Conservation (phyloP, 2,888 invertebrate genomes). For the Cryptophagus acutangulus region DNA sequence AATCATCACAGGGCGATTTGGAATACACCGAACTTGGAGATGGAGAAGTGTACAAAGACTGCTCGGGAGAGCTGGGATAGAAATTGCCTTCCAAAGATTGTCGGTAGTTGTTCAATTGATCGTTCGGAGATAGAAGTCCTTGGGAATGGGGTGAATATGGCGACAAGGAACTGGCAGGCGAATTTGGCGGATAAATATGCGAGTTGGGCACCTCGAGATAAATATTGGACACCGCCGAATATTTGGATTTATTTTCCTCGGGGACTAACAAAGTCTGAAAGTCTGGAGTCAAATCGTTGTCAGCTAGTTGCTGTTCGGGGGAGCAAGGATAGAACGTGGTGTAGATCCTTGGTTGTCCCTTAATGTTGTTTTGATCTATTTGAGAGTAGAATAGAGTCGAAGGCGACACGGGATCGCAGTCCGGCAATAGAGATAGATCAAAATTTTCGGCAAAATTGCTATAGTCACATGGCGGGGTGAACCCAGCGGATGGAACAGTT, state of each 20-base stretch:
- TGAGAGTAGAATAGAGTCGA: conserved; percentile 43
- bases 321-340: conserved; percentile 41
- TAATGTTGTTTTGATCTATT: conserved; percentile 42
- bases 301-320: conserved; percentile 31
- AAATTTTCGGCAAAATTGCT: conserved; percentile 60
- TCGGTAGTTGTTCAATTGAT: conserved; percentile 50
- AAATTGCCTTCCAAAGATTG: conserved; percentile 49
- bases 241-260: conserved; percentile 30
- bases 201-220: conserved; percentile 45
- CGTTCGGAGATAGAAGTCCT: conserved; percentile 45
- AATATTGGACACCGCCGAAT: conserved; percentile 34
- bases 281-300: conserved; percentile 41
- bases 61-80: conserved; percentile 50
- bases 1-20: conserved; percentile 52
- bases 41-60: conserved; percentile 50
- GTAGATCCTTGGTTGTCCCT: conserved; percentile 39
- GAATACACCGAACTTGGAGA: conserved; percentile 53
- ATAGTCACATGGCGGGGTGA: conserved; percentile 68
- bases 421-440: conserved; percentile 69
- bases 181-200: conserved; percentile 38
- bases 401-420: conserved; percentile 54
- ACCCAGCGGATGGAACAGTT: conserved; percentile 73
- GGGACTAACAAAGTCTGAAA: conserved; percentile 43
- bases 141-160: conserved; percentile 49
- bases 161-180: conserved; percentile 38